Evolutionary conservation across 2,113 vertebrate species (phyloP), one percentile per base, ranked within the genome.

Genomic region (Eidolon helvum): DNA sequence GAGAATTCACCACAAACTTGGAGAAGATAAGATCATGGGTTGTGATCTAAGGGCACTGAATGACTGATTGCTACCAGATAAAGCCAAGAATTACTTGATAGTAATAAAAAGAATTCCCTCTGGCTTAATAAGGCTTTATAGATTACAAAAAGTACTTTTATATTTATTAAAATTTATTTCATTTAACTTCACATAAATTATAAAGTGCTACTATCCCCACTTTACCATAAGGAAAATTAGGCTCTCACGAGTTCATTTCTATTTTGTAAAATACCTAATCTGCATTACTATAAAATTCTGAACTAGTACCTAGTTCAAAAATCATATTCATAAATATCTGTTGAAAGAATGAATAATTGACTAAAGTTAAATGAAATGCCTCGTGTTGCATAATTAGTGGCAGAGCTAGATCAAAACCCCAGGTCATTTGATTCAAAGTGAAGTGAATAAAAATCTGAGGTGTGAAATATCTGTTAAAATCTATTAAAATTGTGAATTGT

Each of bases 1-100:
- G 71, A 87, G 45, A 96, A 94, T 61, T 96, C 22, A 92, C 19
- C 38, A 86, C n/a, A 75, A 86, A 97, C 80, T 35, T 92, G 48
- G 16, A 88, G 28, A 95, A 68, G 63, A 57, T 86, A n/a, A 86
- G 15, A 88, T 77, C 59, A 83, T 71, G 40, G 22, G 28, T 65
- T 87, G 19, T 88, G 53, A 85, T 16, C 7, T 38, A 93, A 77
- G 11, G 63, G 11, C 21, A 5, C 30, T 95, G 50, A 95, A 69
- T 83, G 75, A 87, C 30, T 83, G 75, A 87, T 30, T 66, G 28
- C 33, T 84, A 78, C 2, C 68, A 19, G 15, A 87, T 82, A 75
- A 93, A 66, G 12, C 45, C 80, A 83, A 90, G 12, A 53, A 53
- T 95, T 87, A 63, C 30, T 65, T 84, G 22, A 85, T 19, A 88